Base-by-base conservation (phyloP, 2,888 invertebrate genomes). In the Linnaemya tessellans region DNA sequence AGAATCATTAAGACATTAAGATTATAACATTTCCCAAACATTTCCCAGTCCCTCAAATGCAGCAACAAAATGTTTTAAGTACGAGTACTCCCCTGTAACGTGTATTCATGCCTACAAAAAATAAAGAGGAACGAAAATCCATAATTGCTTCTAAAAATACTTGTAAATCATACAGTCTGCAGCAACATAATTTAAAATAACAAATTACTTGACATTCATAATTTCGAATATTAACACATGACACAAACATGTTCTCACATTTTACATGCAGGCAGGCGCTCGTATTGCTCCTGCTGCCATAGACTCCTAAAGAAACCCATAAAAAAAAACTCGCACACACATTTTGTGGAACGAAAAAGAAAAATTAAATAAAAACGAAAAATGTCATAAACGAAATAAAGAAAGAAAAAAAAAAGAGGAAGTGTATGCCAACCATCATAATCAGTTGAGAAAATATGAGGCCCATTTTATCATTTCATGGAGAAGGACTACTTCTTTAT, bases 201-300 rank as follows among this genome's bases (percentile, higher is more conserved):
- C 86, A 87, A 87, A 87, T 87, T 83, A 75, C 78, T 86, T 84
- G 84, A 86, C 86, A 87, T 87, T 86, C 74, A 83, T 87, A 86
- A 87, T 80, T 80, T 82, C 82, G 78, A 78, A 79, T 84, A 86
- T 84, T 80, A 86, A 84, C 82, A 80, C 87, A 81, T 75, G 75
- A 80, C 79, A 67, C 35, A 54, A 51, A 79, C 78, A 74, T 84
- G 74, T 74, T 79, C 65, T 46, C 71, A 75, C 54, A 62, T 25
- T 79, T 18, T 43, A 62, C 5, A 30, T 5, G n/a, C 11, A 74
- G 30, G 15, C 68, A 20, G 15, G 11, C 54, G 25, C 30, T 64
- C 41, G 10, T 30, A 54, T 60, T 22, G 22, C 18, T 15, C 43
- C 22, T 41, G 25, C 20, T 30, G 13, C 62, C 43, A 62, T 11